Evolutionary conservation across 1,140 invertebrate genomes (phyloP), one percentile per base, ranked within the genome.

Genomic region (Wasmannia auropunctata): DNA sequence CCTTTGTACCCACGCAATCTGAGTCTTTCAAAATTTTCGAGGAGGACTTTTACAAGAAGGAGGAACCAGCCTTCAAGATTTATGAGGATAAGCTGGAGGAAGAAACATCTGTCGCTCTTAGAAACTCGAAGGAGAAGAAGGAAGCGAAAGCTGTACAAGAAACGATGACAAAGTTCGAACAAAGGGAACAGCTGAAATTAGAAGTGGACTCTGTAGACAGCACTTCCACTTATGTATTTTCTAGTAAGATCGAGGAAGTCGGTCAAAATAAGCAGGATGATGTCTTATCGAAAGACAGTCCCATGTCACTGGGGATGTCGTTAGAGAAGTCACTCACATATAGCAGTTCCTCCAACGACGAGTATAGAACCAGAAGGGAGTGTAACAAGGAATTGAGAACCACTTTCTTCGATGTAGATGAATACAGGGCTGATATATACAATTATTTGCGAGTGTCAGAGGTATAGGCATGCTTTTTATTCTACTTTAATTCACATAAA

Each of bases 401-500:
- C 54, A 95, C 96, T 92, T 96, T 97, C 90, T 97, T 97, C 93
- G 96, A 97, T 93, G 95, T 97, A 87, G 96, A 96, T 77, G 97
- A 98, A 92, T 98, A 98, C 94, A 96, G 97, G 86, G 96, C 97
- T 85, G 97, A 98, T 87, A 98, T 98, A 88, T 98, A 98, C 93
- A 95, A 96, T 85, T 98, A 98, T 95, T 96, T 98, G 94, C 96
- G 96, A 88, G 95, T 96, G 86, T 96, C 97, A 91, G 98, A 98
- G 96, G 97, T 98, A 95, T 93, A 92, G 93, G 72, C 56, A 43
- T 58, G 8, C n/a, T 75, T 62, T 77, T 37, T 63, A 58, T 79
- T 10, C 51, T 34, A 72, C 56, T 56, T 67, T 65, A 54, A 72
- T 75, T 49, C 7, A n/a, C 14, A 3, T 60, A 69, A 22, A 34